These are phyloP conservation scores for Lepeophtheirus salmonis DNA, from an alignment of 1,140 invertebrate genomes.

Conservation along the genomic window DNA sequence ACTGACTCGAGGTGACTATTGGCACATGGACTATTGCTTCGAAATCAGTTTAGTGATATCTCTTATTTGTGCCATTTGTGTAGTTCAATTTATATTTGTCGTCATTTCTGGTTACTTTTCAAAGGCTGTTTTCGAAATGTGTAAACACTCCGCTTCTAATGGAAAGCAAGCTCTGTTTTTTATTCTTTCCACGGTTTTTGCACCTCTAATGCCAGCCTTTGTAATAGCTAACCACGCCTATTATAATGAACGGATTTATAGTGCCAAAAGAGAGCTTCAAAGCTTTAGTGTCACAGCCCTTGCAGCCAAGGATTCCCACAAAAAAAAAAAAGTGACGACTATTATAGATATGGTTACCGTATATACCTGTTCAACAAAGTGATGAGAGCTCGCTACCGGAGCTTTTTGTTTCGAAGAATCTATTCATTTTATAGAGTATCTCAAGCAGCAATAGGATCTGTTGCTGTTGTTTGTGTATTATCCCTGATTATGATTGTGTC, in stretches of 20 bases:
- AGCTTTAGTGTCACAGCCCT: neutral
- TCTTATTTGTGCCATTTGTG: neutral
- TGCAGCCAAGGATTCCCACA: neutral
- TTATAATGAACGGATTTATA: neutral
- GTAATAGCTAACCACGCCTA: neutral
- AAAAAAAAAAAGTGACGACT: neutral
- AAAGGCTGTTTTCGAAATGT: neutral
- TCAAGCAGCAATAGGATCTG: neutral
- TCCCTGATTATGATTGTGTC: neutral
- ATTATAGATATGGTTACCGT: neutral
- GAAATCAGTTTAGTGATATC: neutral
- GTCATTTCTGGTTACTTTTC: neutral
- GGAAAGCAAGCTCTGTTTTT: neutral
- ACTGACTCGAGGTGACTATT: neutral
- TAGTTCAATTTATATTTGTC: neutral
- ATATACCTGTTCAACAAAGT: neutral
- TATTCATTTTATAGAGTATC: neutral
- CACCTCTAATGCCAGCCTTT: neutral
- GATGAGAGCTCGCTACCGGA: neutral
- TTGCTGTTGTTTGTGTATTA: neutral
- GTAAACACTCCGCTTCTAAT: neutral
- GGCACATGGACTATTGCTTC: neutral
- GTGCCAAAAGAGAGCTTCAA: neutral
- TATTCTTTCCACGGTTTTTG: neutral
- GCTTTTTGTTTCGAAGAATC: neutral